These are phyloP conservation scores for Triplophysa dalaica DNA, from an alignment of 2,113 vertebrate species.

Conservation along the genomic window DNA sequence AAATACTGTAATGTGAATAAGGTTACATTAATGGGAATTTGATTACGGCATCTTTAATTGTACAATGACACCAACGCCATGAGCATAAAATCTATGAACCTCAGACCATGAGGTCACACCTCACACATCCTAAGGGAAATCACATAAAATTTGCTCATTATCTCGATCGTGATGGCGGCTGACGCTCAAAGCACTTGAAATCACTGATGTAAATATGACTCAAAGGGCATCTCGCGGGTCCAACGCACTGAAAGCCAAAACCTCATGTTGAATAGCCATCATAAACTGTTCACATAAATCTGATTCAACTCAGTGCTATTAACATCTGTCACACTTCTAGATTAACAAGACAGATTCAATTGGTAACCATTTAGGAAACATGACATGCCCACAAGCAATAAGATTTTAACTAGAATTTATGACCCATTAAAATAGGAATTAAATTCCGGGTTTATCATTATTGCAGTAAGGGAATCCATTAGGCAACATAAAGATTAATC, in stretches of 20 bases:
- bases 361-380: constrained; percentile 16
- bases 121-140: neutral
- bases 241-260: neutral
- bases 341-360: constrained; percentile 37
- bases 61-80: neutral
- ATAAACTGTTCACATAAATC: neutral
- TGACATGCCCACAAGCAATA: constrained; percentile 26
- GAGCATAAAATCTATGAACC: neutral
- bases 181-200: neutral
- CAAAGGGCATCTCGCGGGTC: neutral
- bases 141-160: constrained; percentile 1
- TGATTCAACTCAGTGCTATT: constrained; percentile 9
- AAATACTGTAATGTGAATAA: no score
- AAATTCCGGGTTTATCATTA: constrained; percentile 6
- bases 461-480: constrained; percentile 26
- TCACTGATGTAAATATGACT: neutral
- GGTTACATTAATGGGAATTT: no score
- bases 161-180: neutral
- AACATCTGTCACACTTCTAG: constrained; percentile 19
- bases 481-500: constrained; percentile 26
- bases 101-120: neutral
- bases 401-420: constrained; percentile 40
- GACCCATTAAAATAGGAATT: constrained; percentile 20
- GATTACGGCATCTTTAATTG: neutral
- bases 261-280: neutral